Conservation (phyloP, 2,113 vertebrate genomes). For the Larimichthys crocea region DNA sequence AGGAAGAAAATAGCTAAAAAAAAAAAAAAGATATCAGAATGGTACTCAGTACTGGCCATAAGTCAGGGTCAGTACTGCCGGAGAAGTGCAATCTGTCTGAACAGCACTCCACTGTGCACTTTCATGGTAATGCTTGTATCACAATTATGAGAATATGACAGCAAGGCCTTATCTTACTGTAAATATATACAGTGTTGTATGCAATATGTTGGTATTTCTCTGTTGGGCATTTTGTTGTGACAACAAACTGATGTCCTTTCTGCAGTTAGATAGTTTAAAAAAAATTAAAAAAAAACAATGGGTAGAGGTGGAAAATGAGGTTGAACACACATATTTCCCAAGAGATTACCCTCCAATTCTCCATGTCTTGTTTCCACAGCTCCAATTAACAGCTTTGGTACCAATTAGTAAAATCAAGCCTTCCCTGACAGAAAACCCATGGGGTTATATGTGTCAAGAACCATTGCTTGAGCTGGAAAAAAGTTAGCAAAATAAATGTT, state of each 20-base stretch:
- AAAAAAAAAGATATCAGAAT: background rate
- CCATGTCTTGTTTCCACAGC: conserved; percentile 73
- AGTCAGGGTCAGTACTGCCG: background rate
- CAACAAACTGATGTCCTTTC: conserved; percentile 51
- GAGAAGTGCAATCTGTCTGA: too few relatives aligned
- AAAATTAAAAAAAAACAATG: conserved; percentile 42
- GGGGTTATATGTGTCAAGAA: conserved; percentile 73
- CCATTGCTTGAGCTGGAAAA: conserved; percentile 42
- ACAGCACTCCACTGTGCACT: too few relatives aligned
- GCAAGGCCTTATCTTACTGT: background rate
- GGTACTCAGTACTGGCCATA: background rate
- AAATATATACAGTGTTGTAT: background rate
- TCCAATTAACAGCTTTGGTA: conserved; percentile 81
- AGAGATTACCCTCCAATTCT: conserved; percentile 57
- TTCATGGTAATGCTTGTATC: background rate
- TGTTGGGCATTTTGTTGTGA: conserved; percentile 52
- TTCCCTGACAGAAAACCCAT: conserved; percentile 68
- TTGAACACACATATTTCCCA: conserved; percentile 74
- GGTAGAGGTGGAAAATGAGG: conserved; percentile 73
- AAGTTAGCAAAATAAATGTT: conserved; percentile 43
- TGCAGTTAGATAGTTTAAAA: conserved; percentile 42
- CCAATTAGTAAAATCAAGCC: conserved; percentile 82
- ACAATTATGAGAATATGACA: background rate
- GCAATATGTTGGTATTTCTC: conserved; percentile 23
- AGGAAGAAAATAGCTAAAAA: background rate